Evolutionary conservation across 2,888 invertebrate genomes (phyloP).

Genomic region (Prionchulus punctatus): DNA sequence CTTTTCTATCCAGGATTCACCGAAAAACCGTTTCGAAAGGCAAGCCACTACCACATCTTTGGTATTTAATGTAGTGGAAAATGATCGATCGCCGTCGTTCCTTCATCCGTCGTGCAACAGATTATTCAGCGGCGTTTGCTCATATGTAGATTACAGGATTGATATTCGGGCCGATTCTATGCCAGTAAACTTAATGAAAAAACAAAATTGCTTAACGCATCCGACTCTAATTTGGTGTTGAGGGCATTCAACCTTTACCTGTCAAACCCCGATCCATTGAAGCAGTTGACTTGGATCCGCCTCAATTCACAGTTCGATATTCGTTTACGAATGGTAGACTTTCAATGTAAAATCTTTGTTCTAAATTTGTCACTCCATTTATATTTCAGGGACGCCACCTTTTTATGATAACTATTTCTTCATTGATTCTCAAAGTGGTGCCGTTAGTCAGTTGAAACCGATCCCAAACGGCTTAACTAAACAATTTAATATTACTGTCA

Average conservation of each 20-base stretch:
- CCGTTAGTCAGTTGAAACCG: not conserved
- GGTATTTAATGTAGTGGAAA: too few species aligned
- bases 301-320: not conserved
- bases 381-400: not conserved
- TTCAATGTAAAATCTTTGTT: not conserved
- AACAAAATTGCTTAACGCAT: not conserved
- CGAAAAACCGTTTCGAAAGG: too few species aligned
- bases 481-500: too few species aligned
- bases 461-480: not conserved
- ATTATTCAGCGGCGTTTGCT: not conserved
- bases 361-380: not conserved
- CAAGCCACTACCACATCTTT: too few species aligned
- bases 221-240: not conserved
- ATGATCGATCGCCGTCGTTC: constrained; percentile 7
- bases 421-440: not conserved
- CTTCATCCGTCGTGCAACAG: constrained; percentile 4
- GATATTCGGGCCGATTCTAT: not conserved
- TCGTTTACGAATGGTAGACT: not conserved
- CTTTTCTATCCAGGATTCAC: too few species aligned
- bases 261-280: not conserved
- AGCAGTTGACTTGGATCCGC: not conserved
- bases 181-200: too few species aligned
- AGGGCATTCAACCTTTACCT: not conserved
- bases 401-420: not conserved
- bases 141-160: not conserved